Evolutionary conservation across 2,113 vertebrate species (phyloP).

Genomic region (Notarius lentiginosus): DNA sequence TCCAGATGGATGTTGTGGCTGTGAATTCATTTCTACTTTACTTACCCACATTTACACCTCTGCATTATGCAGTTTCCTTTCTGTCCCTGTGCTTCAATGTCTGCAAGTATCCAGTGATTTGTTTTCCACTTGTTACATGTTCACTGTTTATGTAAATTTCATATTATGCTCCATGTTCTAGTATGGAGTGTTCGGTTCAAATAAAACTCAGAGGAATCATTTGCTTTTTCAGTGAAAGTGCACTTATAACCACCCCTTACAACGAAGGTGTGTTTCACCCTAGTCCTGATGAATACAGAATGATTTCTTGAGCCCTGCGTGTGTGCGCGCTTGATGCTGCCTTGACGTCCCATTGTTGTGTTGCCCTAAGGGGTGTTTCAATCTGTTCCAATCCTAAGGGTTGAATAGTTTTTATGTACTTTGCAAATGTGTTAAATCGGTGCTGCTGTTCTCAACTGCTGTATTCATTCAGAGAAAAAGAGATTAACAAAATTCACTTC

Average conservation of each 20-base stretch:
- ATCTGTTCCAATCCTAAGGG: slow-evolving; percentile 44
- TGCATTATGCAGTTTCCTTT: background rate
- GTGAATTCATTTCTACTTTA: slow-evolving; percentile 3
- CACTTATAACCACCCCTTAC: slow-evolving; percentile 8
- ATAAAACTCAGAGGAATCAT: background rate
- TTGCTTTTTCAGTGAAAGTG: slow-evolving; percentile 9
- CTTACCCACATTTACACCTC: background rate
- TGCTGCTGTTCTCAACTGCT: background rate
- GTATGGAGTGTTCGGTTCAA: background rate
- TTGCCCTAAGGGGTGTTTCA: slow-evolving; percentile 30
- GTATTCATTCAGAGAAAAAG: background rate
- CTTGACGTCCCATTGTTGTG: background rate
- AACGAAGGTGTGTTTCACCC: background rate
- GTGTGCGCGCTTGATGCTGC: background rate
- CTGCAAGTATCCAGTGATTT: background rate
- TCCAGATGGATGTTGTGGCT: slow-evolving; percentile 17
- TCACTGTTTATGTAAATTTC: background rate
- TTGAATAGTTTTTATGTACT: slow-evolving; percentile 39
- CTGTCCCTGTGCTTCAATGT: background rate
- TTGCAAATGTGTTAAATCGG: slow-evolving; percentile 6
- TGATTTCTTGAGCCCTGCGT: background rate
- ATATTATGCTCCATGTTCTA: background rate
- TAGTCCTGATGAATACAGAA: background rate
- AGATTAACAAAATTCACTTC: background rate
- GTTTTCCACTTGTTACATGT: background rate